Conservation (phyloP, 2,888 invertebrate species). For the Pseudeuparius sepicola region DNA sequence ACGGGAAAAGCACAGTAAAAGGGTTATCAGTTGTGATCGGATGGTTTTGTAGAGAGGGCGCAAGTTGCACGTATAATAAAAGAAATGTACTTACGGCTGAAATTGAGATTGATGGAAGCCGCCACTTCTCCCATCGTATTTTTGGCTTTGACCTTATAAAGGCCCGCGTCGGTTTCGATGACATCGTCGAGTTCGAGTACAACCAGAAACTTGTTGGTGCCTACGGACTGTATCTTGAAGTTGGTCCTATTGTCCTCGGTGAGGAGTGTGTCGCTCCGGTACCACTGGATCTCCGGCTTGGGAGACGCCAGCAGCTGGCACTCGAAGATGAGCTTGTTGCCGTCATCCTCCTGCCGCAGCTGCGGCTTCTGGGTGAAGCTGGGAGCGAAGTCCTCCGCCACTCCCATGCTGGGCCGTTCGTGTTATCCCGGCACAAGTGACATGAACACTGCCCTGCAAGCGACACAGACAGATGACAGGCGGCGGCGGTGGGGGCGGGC, state of each 20-base stretch:
- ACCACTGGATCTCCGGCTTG: conserved; percentile 88
- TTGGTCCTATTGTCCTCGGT: conserved; percentile 76
- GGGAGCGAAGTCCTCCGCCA: conserved; percentile 91
- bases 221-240: conserved; percentile 80
- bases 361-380: conserved; percentile 98
- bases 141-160: conserved; percentile 94
- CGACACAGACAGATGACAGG: conserved; percentile 13
- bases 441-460: conserved; percentile 37
- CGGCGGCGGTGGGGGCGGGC: too few relatives aligned
- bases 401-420: conserved; percentile 76
- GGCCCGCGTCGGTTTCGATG: conserved; percentile 89
- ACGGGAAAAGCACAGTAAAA: too few relatives aligned
- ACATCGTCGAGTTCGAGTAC: conserved; percentile 92
- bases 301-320: conserved; percentile 82
- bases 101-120: conserved; percentile 94
- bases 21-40: too few relatives aligned
- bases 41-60: too few relatives aligned
- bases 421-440: conserved; percentile 36
- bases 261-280: conserved; percentile 76
- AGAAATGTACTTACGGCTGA: conserved; percentile 78
- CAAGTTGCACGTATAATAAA: too few relatives aligned
- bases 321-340: conserved; percentile 89
- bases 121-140: conserved; percentile 96
- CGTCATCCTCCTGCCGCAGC: conserved; percentile 92
- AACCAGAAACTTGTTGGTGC: conserved; percentile 78